phyloP scores from a whole-genome alignment of 1,140 invertebrate genomes.

The Drosophila lacertosa region DNA sequence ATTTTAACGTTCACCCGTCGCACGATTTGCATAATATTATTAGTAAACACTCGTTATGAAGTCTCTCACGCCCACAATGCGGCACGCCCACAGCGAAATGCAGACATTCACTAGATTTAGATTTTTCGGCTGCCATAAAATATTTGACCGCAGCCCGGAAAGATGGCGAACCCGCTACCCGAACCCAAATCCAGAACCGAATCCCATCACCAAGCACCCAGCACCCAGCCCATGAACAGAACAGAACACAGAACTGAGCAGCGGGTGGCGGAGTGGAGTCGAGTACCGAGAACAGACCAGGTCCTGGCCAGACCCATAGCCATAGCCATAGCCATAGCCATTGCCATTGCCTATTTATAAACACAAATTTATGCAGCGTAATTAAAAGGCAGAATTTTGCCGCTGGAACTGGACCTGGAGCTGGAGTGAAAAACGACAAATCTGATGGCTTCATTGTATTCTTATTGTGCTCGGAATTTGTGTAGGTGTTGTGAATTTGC shows the following conservation, averaged over 20 bases:
- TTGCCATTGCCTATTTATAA: slow-evolving; percentile 72
- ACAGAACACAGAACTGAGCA: neutral
- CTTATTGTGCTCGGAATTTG: slow-evolving; percentile 56
- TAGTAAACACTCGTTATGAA: slow-evolving; percentile 83
- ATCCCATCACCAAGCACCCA: neutral
- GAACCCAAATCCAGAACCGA: slow-evolving; percentile 11
- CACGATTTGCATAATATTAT: slow-evolving; percentile 82
- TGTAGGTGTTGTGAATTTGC: slow-evolving; percentile 52
- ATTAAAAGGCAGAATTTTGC: slow-evolving; percentile 81
- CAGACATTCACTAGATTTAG: slow-evolving; percentile 80
- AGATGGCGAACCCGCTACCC: slow-evolving; percentile 15
- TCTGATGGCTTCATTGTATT: slow-evolving; percentile 68
- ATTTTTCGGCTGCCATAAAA: slow-evolving; percentile 77
- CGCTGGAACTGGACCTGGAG: slow-evolving; percentile 23
- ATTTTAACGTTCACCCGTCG: slow-evolving; percentile 44
- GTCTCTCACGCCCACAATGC: slow-evolving; percentile 46
- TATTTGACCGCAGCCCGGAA: slow-evolving; percentile 73
- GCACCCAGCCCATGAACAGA: neutral
- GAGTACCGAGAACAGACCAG: neutral
- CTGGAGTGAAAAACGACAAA: slow-evolving; percentile 18
- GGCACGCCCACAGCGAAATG: slow-evolving; percentile 49
- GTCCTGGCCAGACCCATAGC: slow-evolving; percentile 2
- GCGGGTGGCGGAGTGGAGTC: neutral
- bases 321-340: slow-evolving; percentile 4
- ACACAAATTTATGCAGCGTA: slow-evolving; percentile 83